phyloP scores from a whole-genome alignment of 2,888 invertebrate genomes.

The Cerastis rubricosa region DNA sequence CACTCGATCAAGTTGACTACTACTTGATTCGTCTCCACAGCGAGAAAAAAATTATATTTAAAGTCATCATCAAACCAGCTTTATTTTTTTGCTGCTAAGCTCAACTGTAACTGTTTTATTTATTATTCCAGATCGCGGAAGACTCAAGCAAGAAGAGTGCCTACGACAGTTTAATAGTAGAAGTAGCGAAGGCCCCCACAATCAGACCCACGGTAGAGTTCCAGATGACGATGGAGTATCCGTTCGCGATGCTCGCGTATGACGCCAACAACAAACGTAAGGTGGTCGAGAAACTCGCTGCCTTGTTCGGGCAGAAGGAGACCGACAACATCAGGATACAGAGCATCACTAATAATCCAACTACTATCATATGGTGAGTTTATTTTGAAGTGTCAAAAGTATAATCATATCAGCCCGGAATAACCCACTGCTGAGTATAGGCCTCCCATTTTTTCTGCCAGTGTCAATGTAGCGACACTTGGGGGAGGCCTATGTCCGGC shows the following conservation, averaged over 20 bases:
- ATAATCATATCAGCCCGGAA: too few species aligned
- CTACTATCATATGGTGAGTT: slow-evolving; percentile 92
- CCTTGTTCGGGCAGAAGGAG: slow-evolving; percentile 94
- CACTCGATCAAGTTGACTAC: too few species aligned
- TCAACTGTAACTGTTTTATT: too few species aligned
- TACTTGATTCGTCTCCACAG: too few species aligned
- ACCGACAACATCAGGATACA: slow-evolving; percentile 94
- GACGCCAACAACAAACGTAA: slow-evolving; percentile 94
- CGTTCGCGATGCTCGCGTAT: slow-evolving; percentile 92
- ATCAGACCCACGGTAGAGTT: slow-evolving; percentile 94
- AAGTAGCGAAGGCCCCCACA: slow-evolving; percentile 92
- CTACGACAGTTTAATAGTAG: slow-evolving; percentile 95
- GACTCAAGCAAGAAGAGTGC: slow-evolving; percentile 94
- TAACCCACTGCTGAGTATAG: too few species aligned
- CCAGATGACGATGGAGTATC: slow-evolving; percentile 94
- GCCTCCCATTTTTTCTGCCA: too few species aligned
- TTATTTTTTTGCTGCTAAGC: too few species aligned
- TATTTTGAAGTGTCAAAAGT: background rate
- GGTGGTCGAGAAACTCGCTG: slow-evolving; percentile 95
- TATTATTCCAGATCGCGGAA: slow-evolving; percentile 91
- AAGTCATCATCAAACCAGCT: too few species aligned
- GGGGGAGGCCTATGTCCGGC: too few species aligned
- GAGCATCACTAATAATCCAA: slow-evolving; percentile 92
- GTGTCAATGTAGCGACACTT: too few species aligned
- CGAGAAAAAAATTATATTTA: too few species aligned